phyloP scores from a whole-genome alignment of 2,113 vertebrate species.

The Malaclemys terrapin region DNA sequence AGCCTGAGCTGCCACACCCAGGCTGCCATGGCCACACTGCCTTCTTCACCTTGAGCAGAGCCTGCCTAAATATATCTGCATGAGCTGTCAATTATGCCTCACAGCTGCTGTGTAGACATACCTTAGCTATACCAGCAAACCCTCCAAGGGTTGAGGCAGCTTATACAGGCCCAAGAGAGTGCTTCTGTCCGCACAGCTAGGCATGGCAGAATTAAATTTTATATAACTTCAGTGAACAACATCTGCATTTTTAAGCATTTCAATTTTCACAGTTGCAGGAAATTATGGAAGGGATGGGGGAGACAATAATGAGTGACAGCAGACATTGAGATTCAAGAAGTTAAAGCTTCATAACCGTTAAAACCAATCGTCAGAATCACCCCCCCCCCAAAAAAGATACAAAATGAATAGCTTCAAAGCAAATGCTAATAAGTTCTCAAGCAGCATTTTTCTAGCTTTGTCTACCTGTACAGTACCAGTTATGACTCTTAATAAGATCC shows the following conservation, averaged over 20 bases:
- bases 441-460: background rate
- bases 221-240: background rate
- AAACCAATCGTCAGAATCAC: background rate
- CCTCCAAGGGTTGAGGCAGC: background rate
- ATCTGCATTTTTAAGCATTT: background rate
- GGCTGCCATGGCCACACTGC: too few relatives aligned
- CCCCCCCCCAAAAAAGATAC: background rate
- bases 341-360: background rate
- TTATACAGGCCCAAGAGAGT: background rate
- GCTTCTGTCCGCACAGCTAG: background rate
- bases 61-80: too few relatives aligned
- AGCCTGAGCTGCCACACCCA: too few relatives aligned
- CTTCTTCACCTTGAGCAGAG: too few relatives aligned
- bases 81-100: too few relatives aligned
- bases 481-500: fast-evolving
- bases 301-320: background rate
- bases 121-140: background rate
- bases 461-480: background rate
- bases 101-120: background rate
- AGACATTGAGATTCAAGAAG: background rate
- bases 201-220: background rate
- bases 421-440: background rate
- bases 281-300: background rate
- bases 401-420: background rate
- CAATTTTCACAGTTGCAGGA: background rate